phyloP scores from a whole-genome alignment of 1,140 invertebrate genomes.

The Micrasema longulum region DNA sequence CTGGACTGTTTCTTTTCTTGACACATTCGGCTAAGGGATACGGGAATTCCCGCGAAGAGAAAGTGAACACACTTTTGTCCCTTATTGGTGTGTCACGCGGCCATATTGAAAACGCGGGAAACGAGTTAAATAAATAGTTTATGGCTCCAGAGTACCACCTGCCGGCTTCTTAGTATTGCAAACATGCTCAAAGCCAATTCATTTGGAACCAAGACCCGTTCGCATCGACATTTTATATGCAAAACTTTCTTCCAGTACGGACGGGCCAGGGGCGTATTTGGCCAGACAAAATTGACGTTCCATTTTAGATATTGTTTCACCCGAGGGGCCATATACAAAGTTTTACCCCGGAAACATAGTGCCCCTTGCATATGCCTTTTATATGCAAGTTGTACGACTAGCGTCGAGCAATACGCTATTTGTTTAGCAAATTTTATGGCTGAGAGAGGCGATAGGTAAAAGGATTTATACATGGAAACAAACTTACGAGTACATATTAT shows the following conservation, averaged over 20 bases:
- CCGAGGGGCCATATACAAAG: conserved; percentile 12
- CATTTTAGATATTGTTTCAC: conserved; percentile 34
- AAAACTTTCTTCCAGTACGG: conserved; percentile 31
- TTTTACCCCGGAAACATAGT: conserved; percentile 20
- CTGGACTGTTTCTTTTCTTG: no score
- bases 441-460: no score
- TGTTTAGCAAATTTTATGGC: no score
- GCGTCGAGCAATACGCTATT: no score
- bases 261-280: conserved; percentile 26
- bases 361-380: conserved; percentile 1
- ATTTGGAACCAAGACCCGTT: conserved; percentile 27
- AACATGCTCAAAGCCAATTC: conserved; percentile 25
- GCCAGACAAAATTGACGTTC: conserved; percentile 34
- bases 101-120: conserved; percentile 34
- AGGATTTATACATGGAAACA: no score
- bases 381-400: conserved; percentile 13
- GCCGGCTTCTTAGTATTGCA: conserved; percentile 18
- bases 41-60: conserved; percentile 17
- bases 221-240: conserved; percentile 34
- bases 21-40: neutral
- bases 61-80: conserved; percentile 29
- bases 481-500: no score
- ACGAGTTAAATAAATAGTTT: conserved; percentile 34
- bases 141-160: conserved; percentile 15
- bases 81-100: conserved; percentile 23